Evolutionary conservation across 1,140 invertebrate genomes (phyloP).

Genomic region (Trinorchestia longiramus): DNA sequence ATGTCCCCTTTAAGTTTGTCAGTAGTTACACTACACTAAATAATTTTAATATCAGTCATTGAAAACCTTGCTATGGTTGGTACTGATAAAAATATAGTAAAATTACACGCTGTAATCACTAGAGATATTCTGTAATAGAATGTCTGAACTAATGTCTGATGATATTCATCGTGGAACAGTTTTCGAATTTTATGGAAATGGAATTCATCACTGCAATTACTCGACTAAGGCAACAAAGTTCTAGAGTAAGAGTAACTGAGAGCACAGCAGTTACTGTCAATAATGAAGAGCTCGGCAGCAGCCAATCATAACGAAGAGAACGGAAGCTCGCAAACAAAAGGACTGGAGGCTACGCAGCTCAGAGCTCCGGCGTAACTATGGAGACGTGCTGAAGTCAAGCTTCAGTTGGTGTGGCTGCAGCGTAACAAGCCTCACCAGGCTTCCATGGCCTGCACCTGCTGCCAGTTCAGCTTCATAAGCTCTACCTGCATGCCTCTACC

Average conservation of each 20-base stretch:
- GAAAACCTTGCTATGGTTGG: no score
- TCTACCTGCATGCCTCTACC: not conserved
- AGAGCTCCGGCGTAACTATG: not conserved
- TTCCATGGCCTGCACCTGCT: not conserved
- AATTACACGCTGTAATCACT: no score
- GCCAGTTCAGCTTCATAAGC: no score
- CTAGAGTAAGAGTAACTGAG: not conserved
- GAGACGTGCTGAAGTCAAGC: not conserved
- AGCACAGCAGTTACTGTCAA: conserved; percentile 6
- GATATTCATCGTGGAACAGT: no score
- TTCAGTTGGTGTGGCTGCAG: not conserved
- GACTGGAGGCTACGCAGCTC: not conserved
- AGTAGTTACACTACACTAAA: no score
- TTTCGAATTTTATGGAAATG: no score
- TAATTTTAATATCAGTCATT: no score
- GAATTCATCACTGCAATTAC: not conserved
- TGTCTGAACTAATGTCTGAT: no score
- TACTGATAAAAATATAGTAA: no score
- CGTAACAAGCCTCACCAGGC: not conserved
- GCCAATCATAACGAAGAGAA: conserved; percentile 7
- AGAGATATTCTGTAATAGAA: no score
- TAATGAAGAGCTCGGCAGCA: not conserved
- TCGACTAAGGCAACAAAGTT: not conserved
- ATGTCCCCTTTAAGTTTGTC: no score
- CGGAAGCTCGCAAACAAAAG: not conserved